Conservation (phyloP, 2,797 vertebrate genomes). For the Epinephelus awoara region DNA sequence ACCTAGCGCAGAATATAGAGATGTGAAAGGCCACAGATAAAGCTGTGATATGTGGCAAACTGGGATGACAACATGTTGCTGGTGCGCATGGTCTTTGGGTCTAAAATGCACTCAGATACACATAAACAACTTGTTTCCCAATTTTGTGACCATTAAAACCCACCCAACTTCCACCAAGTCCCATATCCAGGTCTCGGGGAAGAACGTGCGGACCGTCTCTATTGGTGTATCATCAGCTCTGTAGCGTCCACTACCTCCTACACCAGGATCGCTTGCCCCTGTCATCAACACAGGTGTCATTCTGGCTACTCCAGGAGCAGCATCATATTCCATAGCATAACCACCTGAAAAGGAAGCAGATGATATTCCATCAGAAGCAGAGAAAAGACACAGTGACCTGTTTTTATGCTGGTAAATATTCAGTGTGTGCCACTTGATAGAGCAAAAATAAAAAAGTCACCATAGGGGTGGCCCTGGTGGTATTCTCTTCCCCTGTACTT, state of each 20-base stretch:
- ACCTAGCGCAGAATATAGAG: too few species aligned
- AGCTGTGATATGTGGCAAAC: too few species aligned
- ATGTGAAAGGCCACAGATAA: too few species aligned
- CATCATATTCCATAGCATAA: rapidly evolving
- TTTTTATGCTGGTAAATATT: not conserved
- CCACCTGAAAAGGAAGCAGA: constrained; percentile 4
- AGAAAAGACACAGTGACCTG: not conserved
- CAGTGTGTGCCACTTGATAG: not conserved
- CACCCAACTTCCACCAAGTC: constrained; percentile 81
- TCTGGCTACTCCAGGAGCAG: rapidly evolving
- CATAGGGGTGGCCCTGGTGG: not conserved
- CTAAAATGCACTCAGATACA: too few species aligned
- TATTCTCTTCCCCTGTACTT: constrained; percentile 64
- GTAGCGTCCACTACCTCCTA: rapidly evolving
- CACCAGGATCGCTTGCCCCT: rapidly evolving
- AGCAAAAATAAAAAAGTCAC: constrained; percentile 5
- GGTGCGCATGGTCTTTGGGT: too few species aligned
- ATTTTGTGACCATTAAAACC: constrained; percentile 25
- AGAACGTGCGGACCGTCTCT: constrained; percentile 72
- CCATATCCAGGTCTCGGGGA: constrained; percentile 87
- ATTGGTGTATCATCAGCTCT: rapidly evolving
- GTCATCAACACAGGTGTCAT: not conserved
- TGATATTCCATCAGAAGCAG: not conserved
- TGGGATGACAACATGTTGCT: too few species aligned
- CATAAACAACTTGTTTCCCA: too few species aligned